Percentiles rank a stretch among this genome's conserved stretches.
These are phyloP conservation scores for Rhamnusium bicolor DNA, from an alignment of 2,888 invertebrate genomes.

Conservation along the genomic window DNA sequence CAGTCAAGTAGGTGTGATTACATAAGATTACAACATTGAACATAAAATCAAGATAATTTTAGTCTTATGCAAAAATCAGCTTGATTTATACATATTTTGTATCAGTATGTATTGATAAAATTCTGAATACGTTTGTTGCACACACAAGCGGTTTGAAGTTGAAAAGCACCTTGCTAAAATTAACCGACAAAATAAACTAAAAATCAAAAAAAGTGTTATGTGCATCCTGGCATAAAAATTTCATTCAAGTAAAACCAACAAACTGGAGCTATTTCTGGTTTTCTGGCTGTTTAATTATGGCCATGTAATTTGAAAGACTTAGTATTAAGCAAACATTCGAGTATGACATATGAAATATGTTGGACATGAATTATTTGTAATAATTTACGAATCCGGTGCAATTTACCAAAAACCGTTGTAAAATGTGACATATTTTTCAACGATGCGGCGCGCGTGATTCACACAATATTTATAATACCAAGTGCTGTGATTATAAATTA, in stretches of 20 bases:
- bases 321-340: slow-evolving; percentile 2
- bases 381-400: slow-evolving; percentile 29
- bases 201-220: not conserved
- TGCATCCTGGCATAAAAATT: slow-evolving; percentile 23
- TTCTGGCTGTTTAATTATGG: slow-evolving; percentile 10
- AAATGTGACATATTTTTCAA: slow-evolving; percentile 50
- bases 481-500: slow-evolving; percentile 30
- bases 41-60: too few species aligned
- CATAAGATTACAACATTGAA: too few species aligned
- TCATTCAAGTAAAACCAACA: slow-evolving; percentile 29
- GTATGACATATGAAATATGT: slow-evolving; percentile 18
- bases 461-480: slow-evolving; percentile 28
- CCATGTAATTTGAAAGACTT: slow-evolving; percentile 7
- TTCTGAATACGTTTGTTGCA: too few species aligned
- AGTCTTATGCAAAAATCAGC: too few species aligned
- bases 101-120: too few species aligned
- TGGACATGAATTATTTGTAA: slow-evolving; percentile 23
- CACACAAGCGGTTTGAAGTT: not conserved
- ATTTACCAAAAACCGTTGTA: slow-evolving; percentile 36
- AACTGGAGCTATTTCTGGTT: slow-evolving; percentile 22
- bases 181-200: not conserved
- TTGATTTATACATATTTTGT: too few species aligned
- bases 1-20: too few species aligned
- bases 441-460: slow-evolving; percentile 33
- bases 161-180: not conserved